Evolutionary conservation across 1,140 invertebrate genomes (phyloP), one percentile per base, ranked within the genome.

Genomic region (Pectinophora gossypiella): DNA sequence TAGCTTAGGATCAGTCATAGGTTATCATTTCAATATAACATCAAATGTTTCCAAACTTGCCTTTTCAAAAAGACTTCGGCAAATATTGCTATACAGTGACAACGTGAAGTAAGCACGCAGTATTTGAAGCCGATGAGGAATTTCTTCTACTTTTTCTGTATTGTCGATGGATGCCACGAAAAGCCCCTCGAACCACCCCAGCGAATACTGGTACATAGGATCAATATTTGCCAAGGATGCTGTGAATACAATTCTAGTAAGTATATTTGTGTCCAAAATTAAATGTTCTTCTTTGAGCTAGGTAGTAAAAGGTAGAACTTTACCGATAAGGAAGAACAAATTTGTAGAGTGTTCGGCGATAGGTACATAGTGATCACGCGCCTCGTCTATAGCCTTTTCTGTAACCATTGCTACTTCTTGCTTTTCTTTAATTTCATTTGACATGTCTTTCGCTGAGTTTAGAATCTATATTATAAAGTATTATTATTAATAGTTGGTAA

Each of bases 201-300:
- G 87, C 1, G 97, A 98, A 82, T 98, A 99, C 75, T 99, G 97
- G 84, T 99, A 99, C 97, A 99, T 99, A 0, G 97, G 97, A 88
- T 99, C 96, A 60, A 99, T 96, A 69, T 96, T 95, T 13, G 95
- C 93, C 66, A 99, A 81, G 56, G 96, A 94, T 48, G 91, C 94
- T 94, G 70, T 43, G 27, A 70, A 49, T 54, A 51, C 1, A 9
- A 32, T 32, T 2, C n/a, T 32, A 32, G 1, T 32, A 10, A 32
- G 2, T 12, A n/a, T n/a, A n/a, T n/a, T n/a, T n/a, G n/a, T n/a
- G n/a, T n/a, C n/a, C n/a, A n/a, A n/a, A n/a, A n/a, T n/a, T n/a
- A n/a, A n/a, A n/a, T n/a, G n/a, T n/a, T n/a, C n/a, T n/a, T n/a
- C n/a, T n/a, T n/a, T n/a, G n/a, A n/a, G n/a, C n/a, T n/a, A n/a